Conservation (phyloP, 2,797 vertebrate genomes). For the Cryptoprocta ferox region DNA sequence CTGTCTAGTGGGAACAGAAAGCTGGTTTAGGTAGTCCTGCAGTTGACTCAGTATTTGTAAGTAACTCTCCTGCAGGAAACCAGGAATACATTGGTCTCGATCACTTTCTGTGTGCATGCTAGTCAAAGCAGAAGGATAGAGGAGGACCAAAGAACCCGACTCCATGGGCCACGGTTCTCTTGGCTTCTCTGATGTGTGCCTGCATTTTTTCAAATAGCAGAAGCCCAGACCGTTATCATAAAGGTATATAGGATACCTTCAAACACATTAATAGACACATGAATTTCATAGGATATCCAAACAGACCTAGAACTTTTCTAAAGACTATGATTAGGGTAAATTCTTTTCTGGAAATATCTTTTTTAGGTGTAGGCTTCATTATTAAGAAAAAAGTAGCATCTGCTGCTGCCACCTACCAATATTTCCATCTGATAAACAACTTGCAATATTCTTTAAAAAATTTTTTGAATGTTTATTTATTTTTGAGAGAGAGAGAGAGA, state of each 20-base stretch:
- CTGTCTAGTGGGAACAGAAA: constrained; percentile 58
- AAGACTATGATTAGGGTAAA: background rate
- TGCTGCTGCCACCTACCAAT: background rate
- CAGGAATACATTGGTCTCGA: background rate
- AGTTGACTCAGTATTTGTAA: constrained; percentile 54
- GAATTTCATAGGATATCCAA: background rate
- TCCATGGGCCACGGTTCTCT: background rate
- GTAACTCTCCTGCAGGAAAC: background rate
- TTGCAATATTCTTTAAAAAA: background rate
- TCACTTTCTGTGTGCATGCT: too few species aligned
- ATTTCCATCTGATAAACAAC: background rate
- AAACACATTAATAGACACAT: background rate
- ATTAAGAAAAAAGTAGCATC: background rate
- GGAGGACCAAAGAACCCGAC: too few species aligned
- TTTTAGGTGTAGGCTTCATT: background rate
- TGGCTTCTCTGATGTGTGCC: background rate
- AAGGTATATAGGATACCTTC: background rate
- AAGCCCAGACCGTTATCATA: background rate
- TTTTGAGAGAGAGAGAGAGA: too few species aligned
- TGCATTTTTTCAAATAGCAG: background rate
- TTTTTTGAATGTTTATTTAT: too few species aligned
- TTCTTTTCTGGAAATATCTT: background rate
- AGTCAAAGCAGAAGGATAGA: background rate
- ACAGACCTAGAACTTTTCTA: background rate
- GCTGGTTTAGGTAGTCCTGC: constrained; percentile 2